Base-by-base conservation (phyloP, 1,140 invertebrate species). In the Akabosia matsudoensis region DNA sequence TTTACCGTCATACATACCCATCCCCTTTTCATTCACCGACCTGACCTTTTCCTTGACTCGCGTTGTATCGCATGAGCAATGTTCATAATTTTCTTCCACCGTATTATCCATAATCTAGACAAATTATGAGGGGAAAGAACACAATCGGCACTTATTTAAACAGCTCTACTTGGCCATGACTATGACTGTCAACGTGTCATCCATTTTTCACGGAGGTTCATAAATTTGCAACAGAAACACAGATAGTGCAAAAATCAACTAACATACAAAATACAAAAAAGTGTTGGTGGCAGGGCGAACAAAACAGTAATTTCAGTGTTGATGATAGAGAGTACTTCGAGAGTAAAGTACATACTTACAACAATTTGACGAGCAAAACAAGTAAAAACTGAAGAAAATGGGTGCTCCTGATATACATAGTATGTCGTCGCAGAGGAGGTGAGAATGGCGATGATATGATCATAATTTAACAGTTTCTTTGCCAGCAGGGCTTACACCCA, bases 181-280 rank as follows among this genome's bases (percentile, higher is more conserved):
- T 18, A 45, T 56, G 54, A 56, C 10, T 56, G 22, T 56, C 37
- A 45, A 10, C 37, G 37, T 56, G 54, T 56, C 54, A 56, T 56
- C 54, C 54, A 56, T 56, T 56, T 56, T 56, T 56, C 54, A 56
- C 54, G 54, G 54, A 56, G 54, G 24, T 3, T 24, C 54, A 22
- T 56, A 56, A 56, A 56, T 56, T 13, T n/a, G 7, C 18, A 45
- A 18, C 18, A 56, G 10, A 22, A 56, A 56, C 22, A 56, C 14
- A 56, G 24, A 56, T 56, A 56, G 54, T 3, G 54, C 14, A 56
- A 56, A 22, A 56, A 56, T 45, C 37, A 45, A 45, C 37, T 18
- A 45, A 45, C 37, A 7, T 10, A 45, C 37, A 45, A 18, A 45
- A 45, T 7, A 45, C 7, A 10, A 3, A 56, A 24, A 24, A 56